phyloP scores from a whole-genome alignment of 2,888 invertebrate genomes.

The Isotomurus palustris region DNA sequence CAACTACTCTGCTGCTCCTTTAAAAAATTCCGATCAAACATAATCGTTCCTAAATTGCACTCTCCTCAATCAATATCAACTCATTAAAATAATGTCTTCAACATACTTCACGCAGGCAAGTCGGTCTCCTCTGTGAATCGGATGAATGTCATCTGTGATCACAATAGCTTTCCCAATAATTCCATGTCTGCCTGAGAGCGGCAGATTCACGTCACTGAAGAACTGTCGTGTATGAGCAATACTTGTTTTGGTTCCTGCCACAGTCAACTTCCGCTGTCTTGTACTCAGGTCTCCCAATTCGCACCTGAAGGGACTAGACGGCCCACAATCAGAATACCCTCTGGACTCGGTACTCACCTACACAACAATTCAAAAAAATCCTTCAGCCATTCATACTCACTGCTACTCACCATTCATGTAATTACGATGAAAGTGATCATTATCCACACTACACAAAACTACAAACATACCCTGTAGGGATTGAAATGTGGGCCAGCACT shows the following conservation, averaged over 20 bases:
- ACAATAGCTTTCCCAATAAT: slow-evolving; percentile 78
- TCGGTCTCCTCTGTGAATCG: slow-evolving; percentile 79
- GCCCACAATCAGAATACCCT: slow-evolving; percentile 49
- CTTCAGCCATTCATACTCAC: not conserved
- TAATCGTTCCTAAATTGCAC: too few relatives aligned
- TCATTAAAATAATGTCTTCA: too few relatives aligned
- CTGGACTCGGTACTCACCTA: slow-evolving; percentile 43
- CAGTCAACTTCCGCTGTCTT: slow-evolving; percentile 56
- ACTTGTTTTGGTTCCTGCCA: slow-evolving; percentile 68
- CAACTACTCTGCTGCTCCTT: too few relatives aligned
- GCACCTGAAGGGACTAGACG: slow-evolving; percentile 51
- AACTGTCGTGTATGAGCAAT: slow-evolving; percentile 65
- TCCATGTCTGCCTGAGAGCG: slow-evolving; percentile 68
- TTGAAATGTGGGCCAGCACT: slow-evolving; percentile 73
- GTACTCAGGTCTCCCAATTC: slow-evolving; percentile 65
- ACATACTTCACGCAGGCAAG: slow-evolving; percentile 80
- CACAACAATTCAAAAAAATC: slow-evolving; percentile 4
- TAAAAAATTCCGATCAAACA: too few relatives aligned
- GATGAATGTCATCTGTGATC: slow-evolving; percentile 81
- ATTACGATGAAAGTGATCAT: slow-evolving; percentile 9
- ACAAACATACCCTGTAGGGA: slow-evolving; percentile 61
- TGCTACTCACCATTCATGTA: not conserved
- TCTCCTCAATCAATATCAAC: too few relatives aligned
- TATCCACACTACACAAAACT: not conserved
- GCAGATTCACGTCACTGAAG: slow-evolving; percentile 72